Percentiles rank a stretch among this genome's conserved stretches.
Evolutionary conservation across 1,140 invertebrate species (phyloP).

Genomic region (Gonatopus flavifemur): DNA sequence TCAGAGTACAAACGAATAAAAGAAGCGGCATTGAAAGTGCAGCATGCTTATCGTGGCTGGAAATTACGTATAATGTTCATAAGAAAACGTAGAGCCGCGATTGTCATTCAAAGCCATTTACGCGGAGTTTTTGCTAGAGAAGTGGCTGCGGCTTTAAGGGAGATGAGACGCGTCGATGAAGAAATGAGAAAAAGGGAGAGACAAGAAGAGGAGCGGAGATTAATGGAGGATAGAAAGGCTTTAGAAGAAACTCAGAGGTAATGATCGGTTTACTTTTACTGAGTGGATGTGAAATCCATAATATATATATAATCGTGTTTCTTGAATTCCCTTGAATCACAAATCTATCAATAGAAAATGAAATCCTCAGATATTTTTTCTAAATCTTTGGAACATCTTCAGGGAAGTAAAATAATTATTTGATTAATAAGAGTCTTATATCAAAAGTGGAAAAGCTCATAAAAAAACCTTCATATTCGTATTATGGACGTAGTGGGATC

Average conservation of each 20-base stretch:
- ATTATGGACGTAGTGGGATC: too few species aligned
- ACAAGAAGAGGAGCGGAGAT: slow-evolving; percentile 67
- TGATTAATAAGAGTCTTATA: too few species aligned
- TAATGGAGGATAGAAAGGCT: slow-evolving; percentile 59
- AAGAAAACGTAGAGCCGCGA: slow-evolving; percentile 77
- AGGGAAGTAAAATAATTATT: too few species aligned
- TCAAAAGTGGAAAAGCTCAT: too few species aligned
- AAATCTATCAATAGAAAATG: slow-evolving; percentile 1
- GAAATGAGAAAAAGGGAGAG: slow-evolving; percentile 82
- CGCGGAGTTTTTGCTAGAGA: slow-evolving; percentile 89
- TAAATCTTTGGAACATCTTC: too few species aligned
- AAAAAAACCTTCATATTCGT: too few species aligned
- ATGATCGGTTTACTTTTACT: slow-evolving; percentile 41
- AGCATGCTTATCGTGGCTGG: slow-evolving; percentile 86
- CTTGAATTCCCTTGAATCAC: background rate
- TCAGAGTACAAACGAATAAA: slow-evolving; percentile 69
- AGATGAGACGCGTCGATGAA: slow-evolving; percentile 90
- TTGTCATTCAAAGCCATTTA: slow-evolving; percentile 87
- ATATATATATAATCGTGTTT: background rate
- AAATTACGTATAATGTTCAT: slow-evolving; percentile 81
- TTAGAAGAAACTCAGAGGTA: slow-evolving; percentile 61
- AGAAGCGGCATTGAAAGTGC: slow-evolving; percentile 76
- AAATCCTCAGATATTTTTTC: too few species aligned
- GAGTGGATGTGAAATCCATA: background rate
- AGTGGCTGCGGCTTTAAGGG: slow-evolving; percentile 78